phyloP scores from a whole-genome alignment of 1,140 invertebrate genomes.

The Yoshiicerus persimilis region DNA sequence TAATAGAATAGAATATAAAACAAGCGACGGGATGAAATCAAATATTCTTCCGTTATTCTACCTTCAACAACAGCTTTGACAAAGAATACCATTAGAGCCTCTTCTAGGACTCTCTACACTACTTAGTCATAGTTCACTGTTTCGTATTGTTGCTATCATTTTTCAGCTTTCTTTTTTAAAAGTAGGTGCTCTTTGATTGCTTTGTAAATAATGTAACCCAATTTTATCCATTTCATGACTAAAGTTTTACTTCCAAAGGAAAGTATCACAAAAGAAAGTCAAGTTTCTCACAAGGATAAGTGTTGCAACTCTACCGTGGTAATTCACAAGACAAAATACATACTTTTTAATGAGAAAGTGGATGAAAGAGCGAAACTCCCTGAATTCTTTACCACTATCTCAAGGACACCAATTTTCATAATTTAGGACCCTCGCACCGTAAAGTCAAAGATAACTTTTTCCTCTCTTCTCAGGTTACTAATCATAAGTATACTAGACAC shows the following conservation, averaged over 20 bases:
- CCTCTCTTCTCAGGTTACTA: too few species aligned
- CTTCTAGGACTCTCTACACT: neutral
- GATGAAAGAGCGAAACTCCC: too few species aligned
- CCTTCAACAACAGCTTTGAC: neutral
- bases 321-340: too few species aligned
- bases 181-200: neutral
- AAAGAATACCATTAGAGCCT: neutral
- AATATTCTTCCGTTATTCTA: neutral
- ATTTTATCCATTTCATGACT: neutral
- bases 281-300: too few species aligned
- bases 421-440: too few species aligned
- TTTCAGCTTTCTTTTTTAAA: neutral
- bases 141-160: neutral
- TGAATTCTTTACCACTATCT: too few species aligned
- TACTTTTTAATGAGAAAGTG: too few species aligned
- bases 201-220: neutral
- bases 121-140: neutral
- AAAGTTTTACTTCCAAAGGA: too few species aligned
- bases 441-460: too few species aligned
- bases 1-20: neutral
- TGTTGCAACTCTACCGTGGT: too few species aligned
- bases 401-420: too few species aligned
- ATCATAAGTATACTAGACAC: too few species aligned
- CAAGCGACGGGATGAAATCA: neutral
- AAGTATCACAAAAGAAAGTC: neutral